These are phyloP conservation scores for Charadrius vociferus DNA, from an alignment of 2,113 vertebrate species.

Conservation along the genomic window DNA sequence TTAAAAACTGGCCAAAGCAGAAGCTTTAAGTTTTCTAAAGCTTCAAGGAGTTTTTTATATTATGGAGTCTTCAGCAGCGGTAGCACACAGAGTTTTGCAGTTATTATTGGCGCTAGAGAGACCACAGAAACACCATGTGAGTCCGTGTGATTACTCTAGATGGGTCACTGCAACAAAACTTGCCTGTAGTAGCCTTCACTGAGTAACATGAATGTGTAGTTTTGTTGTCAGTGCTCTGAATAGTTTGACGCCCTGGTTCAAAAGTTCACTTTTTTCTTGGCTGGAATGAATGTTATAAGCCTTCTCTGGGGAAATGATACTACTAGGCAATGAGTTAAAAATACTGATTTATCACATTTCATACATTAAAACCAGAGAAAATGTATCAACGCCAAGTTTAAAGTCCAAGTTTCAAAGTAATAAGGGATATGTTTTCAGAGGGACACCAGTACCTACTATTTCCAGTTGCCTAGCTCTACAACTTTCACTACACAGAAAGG, in stretches of 20 bases:
- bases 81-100: neutral
- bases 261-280: slow-evolving; percentile 26
- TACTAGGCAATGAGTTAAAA: slow-evolving; percentile 1
- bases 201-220: neutral
- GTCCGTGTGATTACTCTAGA: neutral
- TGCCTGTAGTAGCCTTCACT: neutral
- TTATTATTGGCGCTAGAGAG: neutral
- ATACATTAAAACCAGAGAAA: neutral
- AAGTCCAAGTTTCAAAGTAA: neutral
- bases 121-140: neutral
- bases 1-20: neutral
- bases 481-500: neutral
- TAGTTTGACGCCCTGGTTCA: neutral
- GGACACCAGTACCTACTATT: neutral
- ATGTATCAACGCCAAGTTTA: neutral
- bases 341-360: neutral
- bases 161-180: neutral
- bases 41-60: neutral
- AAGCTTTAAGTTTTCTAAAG: neutral
- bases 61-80: neutral
- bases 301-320: neutral
- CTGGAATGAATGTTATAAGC: neutral
- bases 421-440: neutral
- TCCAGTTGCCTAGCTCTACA: neutral
- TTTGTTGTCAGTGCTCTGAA: neutral